phyloP scores from a whole-genome alignment of 2,113 vertebrate species.

The Heterochromis multidens region DNA sequence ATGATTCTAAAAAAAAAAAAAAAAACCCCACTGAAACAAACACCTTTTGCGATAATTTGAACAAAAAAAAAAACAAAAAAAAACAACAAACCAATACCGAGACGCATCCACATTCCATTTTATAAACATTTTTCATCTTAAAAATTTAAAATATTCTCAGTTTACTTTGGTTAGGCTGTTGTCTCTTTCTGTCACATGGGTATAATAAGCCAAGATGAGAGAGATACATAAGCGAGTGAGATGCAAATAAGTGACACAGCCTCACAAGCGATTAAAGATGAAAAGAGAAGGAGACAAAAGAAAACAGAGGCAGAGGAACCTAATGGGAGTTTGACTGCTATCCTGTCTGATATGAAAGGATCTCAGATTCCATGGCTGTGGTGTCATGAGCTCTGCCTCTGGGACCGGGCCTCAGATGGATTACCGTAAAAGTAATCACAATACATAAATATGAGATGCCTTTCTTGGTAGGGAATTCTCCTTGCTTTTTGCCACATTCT shows the following conservation, averaged over 20 bases:
- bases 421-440: constrained; percentile 62
- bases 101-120: neutral
- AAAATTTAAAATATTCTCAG: neutral
- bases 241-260: constrained; percentile 68
- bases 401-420: constrained; percentile 58
- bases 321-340: constrained; percentile 61
- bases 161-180: constrained; percentile 16
- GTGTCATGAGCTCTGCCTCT: constrained; percentile 57
- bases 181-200: constrained; percentile 19
- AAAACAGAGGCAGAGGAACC: constrained; percentile 39
- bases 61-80: neutral
- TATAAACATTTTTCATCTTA: neutral
- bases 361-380: constrained; percentile 54
- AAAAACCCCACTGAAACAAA: neutral
- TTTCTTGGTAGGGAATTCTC: constrained; percentile 14
- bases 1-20: neutral
- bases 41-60: neutral
- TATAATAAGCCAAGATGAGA: constrained; percentile 33
- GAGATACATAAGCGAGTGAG: constrained; percentile 45
- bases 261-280: constrained; percentile 65
- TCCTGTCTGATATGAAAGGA: constrained; percentile 61
- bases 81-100: neutral
- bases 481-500: constrained; percentile 45
- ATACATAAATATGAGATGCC: constrained; percentile 66
- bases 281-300: constrained; percentile 60